Percentiles rank a stretch among this genome's conserved stretches.
These are phyloP conservation scores for Bovichtus diacanthus DNA, from an alignment of 2,797 vertebrate genomes.

Conservation along the genomic window DNA sequence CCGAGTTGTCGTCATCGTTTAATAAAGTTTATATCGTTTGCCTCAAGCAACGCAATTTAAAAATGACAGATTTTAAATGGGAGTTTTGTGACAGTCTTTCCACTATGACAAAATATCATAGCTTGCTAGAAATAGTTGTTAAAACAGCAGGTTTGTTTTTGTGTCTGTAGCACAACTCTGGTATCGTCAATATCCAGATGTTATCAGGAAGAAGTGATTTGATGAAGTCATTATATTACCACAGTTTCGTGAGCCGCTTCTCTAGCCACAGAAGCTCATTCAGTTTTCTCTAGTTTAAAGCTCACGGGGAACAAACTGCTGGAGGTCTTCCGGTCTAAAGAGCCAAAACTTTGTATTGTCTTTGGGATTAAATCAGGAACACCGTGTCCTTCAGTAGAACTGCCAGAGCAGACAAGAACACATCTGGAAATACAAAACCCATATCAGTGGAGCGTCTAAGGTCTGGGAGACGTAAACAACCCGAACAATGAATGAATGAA, in stretches of 20 bases:
- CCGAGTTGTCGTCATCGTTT: no score
- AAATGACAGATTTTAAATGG: no score
- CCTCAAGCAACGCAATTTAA: no score
- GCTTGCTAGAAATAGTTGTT: no score
- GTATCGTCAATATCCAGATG: no score
- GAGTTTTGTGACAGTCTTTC: no score
- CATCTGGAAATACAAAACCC: slow-evolving; percentile 26
- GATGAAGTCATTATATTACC: no score
- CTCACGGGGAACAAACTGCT: neutral
- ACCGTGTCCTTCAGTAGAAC: neutral
- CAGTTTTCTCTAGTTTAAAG: neutral
- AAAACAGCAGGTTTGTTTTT: no score
- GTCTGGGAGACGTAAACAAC: slow-evolving; percentile 44
- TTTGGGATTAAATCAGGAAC: slow-evolving; percentile 17
- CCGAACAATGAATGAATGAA: slow-evolving; percentile 2
- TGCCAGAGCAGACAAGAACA: neutral
- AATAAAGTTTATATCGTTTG: no score
- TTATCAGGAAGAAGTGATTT: no score
- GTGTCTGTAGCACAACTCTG: no score
- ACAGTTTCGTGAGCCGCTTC: neutral
- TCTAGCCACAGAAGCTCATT: neutral
- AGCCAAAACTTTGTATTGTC: neutral
- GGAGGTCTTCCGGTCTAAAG: neutral
- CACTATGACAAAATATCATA: no score
- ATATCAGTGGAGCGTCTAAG: slow-evolving; percentile 37